These are phyloP conservation scores for Lacanobia wlatinum DNA, from an alignment of 2,888 invertebrate genomes.

Conservation along the genomic window DNA sequence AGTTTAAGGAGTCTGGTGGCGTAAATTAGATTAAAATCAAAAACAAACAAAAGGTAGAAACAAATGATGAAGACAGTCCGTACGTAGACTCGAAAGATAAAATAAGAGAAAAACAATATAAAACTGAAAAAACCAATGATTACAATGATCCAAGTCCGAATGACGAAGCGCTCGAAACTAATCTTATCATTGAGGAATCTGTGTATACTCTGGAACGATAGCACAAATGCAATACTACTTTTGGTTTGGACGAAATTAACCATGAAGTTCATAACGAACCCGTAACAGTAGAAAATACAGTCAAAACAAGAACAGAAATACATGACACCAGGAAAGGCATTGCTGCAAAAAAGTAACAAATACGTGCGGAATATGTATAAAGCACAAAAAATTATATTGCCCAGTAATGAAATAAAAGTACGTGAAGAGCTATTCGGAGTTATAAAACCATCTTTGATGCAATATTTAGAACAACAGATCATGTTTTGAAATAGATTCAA, in stretches of 20 bases:
- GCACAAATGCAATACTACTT: background rate
- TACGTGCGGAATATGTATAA: background rate
- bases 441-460: background rate
- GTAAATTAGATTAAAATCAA: no score
- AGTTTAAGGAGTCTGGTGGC: no score
- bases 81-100: no score
- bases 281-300: background rate
- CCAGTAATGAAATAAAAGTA: background rate
- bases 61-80: no score
- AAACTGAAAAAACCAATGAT: background rate
- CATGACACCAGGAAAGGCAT: accelerated
- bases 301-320: background rate
- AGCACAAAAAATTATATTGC: background rate
- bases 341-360: no score
- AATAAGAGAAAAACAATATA: background rate
- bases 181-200: background rate
- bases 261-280: background rate
- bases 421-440: background rate
- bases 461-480: background rate
- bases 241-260: background rate
- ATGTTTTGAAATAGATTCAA: conserved; percentile 1
- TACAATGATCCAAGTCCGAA: background rate
- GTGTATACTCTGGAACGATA: background rate
- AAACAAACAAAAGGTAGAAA: no score
- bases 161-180: background rate